A percentile compares a stretch with the other conserved stretches of the same genome.
phyloP scores from a whole-genome alignment of 2,797 vertebrate genomes.

The Epinephelus malabaricus region DNA sequence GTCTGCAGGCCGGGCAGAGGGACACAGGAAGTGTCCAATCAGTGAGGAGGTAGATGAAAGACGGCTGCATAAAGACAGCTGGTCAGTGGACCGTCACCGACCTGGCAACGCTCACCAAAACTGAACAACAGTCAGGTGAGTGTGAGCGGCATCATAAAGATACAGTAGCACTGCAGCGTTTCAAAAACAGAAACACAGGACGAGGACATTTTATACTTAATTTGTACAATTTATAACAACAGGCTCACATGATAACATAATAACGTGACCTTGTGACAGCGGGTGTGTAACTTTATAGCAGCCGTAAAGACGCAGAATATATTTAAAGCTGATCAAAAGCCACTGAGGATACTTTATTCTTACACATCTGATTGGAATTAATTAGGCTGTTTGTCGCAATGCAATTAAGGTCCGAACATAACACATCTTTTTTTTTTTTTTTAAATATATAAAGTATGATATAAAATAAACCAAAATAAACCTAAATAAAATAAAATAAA shows the following conservation, averaged over 20 bases:
- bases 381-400: too few species aligned
- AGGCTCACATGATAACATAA: too few species aligned
- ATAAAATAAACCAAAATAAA: too few species aligned
- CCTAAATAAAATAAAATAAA: too few species aligned
- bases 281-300: neutral
- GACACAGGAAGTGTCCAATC: constrained; percentile 60
- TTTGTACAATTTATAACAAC: neutral
- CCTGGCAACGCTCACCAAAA: constrained; percentile 5
- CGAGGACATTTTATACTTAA: neutral
- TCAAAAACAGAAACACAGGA: neutral
- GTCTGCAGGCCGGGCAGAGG: constrained; percentile 54
- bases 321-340: neutral
- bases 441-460: too few species aligned
- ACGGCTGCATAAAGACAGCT: constrained; percentile 36
- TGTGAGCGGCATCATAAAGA: constrained; percentile 7
- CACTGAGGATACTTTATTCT: too few species aligned
- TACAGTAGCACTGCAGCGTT: neutral
- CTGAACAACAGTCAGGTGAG: constrained; percentile 30
- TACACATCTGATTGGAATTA: too few species aligned
- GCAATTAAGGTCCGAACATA: too few species aligned
- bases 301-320: neutral
- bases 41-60: constrained; percentile 29
- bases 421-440: too few species aligned
- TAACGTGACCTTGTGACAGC: neutral
- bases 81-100: constrained; percentile 28